phyloP scores from a whole-genome alignment of 2,113 vertebrate genomes.

The Peromyscus polionotus region DNA sequence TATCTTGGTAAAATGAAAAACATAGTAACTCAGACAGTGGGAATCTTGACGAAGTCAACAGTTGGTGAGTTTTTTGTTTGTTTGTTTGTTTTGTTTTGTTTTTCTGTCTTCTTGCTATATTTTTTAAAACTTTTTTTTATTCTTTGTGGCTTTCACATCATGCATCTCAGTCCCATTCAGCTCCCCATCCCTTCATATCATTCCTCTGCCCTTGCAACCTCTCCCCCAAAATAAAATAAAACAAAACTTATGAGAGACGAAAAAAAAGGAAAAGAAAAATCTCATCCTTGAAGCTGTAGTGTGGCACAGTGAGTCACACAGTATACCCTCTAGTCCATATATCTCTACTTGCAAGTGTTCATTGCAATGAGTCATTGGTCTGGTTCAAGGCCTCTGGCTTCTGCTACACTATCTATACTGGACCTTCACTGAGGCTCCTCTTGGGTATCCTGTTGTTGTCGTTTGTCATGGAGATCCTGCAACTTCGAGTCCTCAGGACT shows the following conservation, averaged over 20 bases:
- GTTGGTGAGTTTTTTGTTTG: background rate
- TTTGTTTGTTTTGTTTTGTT: background rate
- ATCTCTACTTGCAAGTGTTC: background rate
- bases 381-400: no score
- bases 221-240: background rate
- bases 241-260: background rate
- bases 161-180: background rate
- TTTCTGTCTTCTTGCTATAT: constrained; percentile 68
- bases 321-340: background rate
- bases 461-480: no score
- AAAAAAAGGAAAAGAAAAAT: no score
- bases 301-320: background rate
- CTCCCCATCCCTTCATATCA: background rate
- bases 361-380: background rate
- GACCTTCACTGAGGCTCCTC: no score
- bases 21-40: constrained; percentile 87
- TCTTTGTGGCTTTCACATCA: background rate
- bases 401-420: no score
- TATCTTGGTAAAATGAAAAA: constrained; percentile 87
- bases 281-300: background rate
- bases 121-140: background rate
- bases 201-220: background rate
- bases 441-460: no score
- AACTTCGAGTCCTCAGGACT: no score
- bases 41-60: constrained; percentile 77